phyloP scores from a whole-genome alignment of 2,888 invertebrate genomes.

The Cyaniris semiargus region DNA sequence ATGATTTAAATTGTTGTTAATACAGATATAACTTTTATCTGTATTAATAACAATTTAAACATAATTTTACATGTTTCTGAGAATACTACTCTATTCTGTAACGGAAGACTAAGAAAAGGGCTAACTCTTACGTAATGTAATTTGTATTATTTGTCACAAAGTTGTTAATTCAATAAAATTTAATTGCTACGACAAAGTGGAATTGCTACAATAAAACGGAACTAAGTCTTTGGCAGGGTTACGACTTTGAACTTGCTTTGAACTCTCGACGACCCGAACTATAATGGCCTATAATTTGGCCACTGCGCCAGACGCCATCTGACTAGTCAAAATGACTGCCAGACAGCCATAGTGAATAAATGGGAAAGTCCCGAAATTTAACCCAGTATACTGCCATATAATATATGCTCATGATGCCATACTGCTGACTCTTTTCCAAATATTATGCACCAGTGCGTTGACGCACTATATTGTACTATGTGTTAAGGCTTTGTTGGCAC shows the following conservation, averaged over 20 bases:
- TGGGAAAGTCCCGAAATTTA: background rate
- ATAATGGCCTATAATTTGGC: conserved; percentile 11
- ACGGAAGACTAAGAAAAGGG: too few species aligned
- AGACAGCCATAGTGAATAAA: background rate
- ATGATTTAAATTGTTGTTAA: too few species aligned
- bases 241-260: conserved; percentile 20
- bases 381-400: background rate
- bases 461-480: too few species aligned
- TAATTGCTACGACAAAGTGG: background rate
- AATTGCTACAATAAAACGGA: background rate
- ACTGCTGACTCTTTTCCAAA: background rate
- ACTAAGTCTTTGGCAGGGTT: conserved; percentile 4
- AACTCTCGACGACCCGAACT: background rate
- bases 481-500: too few species aligned
- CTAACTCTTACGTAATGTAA: too few species aligned
- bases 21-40: too few species aligned
- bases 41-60: too few species aligned
- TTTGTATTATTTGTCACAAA: background rate
- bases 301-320: background rate
- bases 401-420: background rate
- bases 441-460: too few species aligned
- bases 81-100: too few species aligned
- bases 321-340: background rate
- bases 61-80: too few species aligned
- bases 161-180: background rate